phyloP scores from a whole-genome alignment of 2,888 invertebrate genomes.

The Agonum fuliginosum region DNA sequence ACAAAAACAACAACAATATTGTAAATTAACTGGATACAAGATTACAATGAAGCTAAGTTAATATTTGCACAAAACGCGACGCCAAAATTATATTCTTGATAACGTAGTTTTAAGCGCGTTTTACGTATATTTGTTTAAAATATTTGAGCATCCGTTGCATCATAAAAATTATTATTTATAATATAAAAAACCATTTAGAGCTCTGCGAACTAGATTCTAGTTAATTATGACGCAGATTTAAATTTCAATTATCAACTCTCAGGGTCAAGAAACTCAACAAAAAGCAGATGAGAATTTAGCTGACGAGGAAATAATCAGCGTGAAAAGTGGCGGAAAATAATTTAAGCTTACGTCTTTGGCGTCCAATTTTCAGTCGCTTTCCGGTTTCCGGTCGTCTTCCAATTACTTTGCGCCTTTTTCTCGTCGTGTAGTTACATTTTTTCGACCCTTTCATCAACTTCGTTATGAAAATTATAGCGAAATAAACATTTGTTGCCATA shows the following conservation, averaged over 20 bases:
- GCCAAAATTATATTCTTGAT: background rate
- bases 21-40: conserved; percentile 25
- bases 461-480: conserved; percentile 46
- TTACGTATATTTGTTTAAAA: background rate
- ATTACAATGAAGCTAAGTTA: background rate
- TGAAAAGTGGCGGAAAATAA: conserved; percentile 17
- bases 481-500: conserved; percentile 34
- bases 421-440: conserved; percentile 16
- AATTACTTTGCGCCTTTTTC: conserved; percentile 17
- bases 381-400: conserved; percentile 5
- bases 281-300: conserved; percentile 1
- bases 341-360: conserved; percentile 50
- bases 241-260: background rate
- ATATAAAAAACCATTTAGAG: too few relatives aligned
- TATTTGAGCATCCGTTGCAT: background rate
- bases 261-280: background rate
- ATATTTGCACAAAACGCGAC: background rate
- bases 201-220: background rate
- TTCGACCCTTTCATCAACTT: conserved; percentile 48
- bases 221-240: background rate
- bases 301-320: conserved; percentile 12
- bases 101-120: conserved; percentile 2
- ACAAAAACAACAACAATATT: background rate
- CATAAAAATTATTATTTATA: too few relatives aligned
- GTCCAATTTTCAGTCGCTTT: conserved; percentile 44